A percentile compares a stretch with the other conserved stretches of the same genome.
phyloP scores from a whole-genome alignment of 2,113 vertebrate genomes.

The Callospermophilus lateralis region DNA sequence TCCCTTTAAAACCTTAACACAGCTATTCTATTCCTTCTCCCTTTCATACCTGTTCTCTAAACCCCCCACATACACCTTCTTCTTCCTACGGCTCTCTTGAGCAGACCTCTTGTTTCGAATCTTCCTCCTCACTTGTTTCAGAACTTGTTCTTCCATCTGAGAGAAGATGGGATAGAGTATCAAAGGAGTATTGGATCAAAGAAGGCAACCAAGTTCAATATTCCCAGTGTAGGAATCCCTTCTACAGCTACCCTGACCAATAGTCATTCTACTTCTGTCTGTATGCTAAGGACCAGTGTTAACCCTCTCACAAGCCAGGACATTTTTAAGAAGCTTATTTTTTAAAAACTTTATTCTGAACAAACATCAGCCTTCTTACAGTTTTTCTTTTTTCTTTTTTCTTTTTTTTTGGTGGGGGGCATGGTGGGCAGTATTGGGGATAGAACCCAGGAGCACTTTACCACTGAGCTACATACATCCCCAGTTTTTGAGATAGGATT shows the following conservation, averaged over 20 bases:
- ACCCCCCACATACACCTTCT: constrained; percentile 93
- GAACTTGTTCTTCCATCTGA: constrained; percentile 92
- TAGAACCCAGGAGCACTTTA: too few relatives aligned
- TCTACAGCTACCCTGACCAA: neutral
- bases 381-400: too few relatives aligned
- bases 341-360: neutral
- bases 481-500: too few relatives aligned
- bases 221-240: neutral
- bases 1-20: neutral
- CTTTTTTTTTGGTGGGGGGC: too few relatives aligned
- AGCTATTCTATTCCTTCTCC: neutral
- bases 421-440: too few relatives aligned
- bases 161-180: neutral
- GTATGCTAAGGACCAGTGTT: neutral
- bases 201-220: constrained; percentile 9
- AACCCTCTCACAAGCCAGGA: neutral
- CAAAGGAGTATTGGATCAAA: neutral
- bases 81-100: constrained; percentile 94
- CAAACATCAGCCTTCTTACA: neutral
- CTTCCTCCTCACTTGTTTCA: constrained; percentile 94
- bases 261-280: constrained; percentile 1
- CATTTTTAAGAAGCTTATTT: constrained; percentile 55
- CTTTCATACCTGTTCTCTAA: constrained; percentile 92
- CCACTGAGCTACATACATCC: too few relatives aligned
- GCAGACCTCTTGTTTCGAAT: constrained; percentile 96